A percentile compares a stretch with the other conserved stretches of the same genome.
Conservation (phyloP, 1,140 invertebrate species). For the Drosophila bocqueti region DNA sequence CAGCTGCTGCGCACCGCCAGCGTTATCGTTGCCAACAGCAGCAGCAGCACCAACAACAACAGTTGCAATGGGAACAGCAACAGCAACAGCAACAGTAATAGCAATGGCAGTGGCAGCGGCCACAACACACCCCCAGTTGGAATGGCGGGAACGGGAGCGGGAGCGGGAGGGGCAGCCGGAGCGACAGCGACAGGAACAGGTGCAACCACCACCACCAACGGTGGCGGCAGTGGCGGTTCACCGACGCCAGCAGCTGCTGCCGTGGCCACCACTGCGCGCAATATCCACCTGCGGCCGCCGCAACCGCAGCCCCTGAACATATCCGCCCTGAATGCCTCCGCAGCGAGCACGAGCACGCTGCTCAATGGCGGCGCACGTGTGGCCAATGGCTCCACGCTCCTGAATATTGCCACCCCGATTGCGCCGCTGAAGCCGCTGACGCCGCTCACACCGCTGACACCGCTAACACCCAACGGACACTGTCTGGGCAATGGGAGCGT, state of each 20-base stretch:
- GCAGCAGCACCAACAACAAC: conserved; percentile 20
- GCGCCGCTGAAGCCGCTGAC: conserved; percentile 54
- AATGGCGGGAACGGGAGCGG: conserved; percentile 2
- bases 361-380: conserved; percentile 61
- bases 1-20: conserved; percentile 58
- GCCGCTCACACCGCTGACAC: conserved; percentile 60
- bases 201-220: conserved; percentile 8
- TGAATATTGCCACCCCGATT: conserved; percentile 67
- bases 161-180: conserved; percentile 1
- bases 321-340: conserved; percentile 86
- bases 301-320: conserved; percentile 88
- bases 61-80: conserved; percentile 24
- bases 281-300: conserved; percentile 78
- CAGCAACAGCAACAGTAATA: conserved; percentile 15
- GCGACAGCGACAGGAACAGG: conserved; percentile 8
- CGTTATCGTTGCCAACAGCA: conserved; percentile 20
- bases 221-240: conserved; percentile 30
- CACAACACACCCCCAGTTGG: conserved; percentile 29
- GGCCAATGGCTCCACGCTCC: conserved; percentile 56
- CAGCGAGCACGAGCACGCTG: conserved; percentile 55
- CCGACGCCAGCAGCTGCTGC: conserved; percentile 68
- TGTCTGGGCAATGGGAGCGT: conserved; percentile 55
- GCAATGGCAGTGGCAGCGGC: conserved; percentile 23
- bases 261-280: conserved; percentile 71
- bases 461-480: conserved; percentile 72